These are phyloP conservation scores for Heloderma charlesbogerti DNA, from an alignment of 2,113 vertebrate genomes.

Conservation along the genomic window DNA sequence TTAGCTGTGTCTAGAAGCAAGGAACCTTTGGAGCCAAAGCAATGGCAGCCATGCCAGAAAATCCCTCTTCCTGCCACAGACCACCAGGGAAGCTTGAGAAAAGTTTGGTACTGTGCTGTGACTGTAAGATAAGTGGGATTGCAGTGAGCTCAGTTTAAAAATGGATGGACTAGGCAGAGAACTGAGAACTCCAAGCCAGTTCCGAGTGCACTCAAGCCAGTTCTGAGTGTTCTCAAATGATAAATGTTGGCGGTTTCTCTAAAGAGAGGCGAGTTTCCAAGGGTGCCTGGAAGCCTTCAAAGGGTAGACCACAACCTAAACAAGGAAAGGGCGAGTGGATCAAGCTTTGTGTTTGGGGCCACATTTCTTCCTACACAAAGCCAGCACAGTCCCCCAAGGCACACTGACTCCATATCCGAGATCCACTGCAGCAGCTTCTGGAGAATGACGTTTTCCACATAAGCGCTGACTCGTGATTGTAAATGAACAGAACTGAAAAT, in stretches of 20 bases:
- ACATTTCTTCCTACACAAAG: background rate
- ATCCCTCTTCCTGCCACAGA: background rate
- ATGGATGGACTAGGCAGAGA: background rate
- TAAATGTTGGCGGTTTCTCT: background rate
- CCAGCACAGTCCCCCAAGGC: too few species aligned
- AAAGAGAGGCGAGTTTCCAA: background rate
- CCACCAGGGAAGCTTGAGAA: background rate
- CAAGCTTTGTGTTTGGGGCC: background rate
- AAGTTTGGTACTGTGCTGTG: background rate
- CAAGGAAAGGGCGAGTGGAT: background rate
- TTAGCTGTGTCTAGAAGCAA: background rate
- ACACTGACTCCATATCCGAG: background rate
- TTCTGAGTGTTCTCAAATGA: background rate
- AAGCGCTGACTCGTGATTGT: too few species aligned
- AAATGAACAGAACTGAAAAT: background rate
- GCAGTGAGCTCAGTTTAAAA: too few species aligned
- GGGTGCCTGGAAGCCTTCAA: background rate
- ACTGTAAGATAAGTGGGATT: background rate
- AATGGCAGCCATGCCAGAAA: fast-evolving
- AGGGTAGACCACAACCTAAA: too few species aligned
- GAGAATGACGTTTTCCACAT: background rate
- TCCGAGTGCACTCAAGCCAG: background rate
- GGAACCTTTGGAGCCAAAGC: background rate
- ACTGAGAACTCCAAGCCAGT: background rate
- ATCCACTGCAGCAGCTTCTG: background rate